These are phyloP conservation scores for Trilocha varians DNA, from an alignment of 2,888 invertebrate species.

Conservation along the genomic window DNA sequence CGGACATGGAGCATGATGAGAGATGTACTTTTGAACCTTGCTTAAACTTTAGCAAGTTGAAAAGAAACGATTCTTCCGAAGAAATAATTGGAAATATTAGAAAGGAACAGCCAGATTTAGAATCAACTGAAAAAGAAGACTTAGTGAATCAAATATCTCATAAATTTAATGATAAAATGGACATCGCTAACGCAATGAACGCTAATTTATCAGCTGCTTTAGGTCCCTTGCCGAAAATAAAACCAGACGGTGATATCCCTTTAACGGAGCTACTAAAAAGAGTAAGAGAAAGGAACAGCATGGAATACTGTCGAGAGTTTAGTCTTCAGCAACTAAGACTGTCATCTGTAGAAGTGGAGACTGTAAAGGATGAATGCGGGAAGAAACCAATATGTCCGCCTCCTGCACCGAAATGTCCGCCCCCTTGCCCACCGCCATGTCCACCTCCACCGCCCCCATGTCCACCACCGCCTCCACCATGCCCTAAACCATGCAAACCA, in stretches of 20 bases:
- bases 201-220: slow-evolving; percentile 3
- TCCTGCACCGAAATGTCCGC: slow-evolving; percentile 17
- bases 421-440: slow-evolving; percentile 9
- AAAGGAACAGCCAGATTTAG: neutral
- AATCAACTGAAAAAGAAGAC: neutral
- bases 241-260: slow-evolving; percentile 16
- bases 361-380: slow-evolving; percentile 18
- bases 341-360: slow-evolving; percentile 12
- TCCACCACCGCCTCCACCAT: slow-evolving; percentile 13
- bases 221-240: slow-evolving; percentile 14
- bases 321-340: slow-evolving; percentile 7
- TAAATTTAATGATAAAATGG: neutral
- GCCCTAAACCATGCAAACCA: slow-evolving; percentile 19
- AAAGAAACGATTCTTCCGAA: neutral
- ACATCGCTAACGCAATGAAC: neutral
- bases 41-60: neutral
- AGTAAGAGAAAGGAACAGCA: slow-evolving; percentile 30
- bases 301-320: slow-evolving; percentile 17
- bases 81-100: too few relatives aligned
- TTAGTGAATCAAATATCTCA: neutral
- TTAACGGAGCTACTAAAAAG: slow-evolving; percentile 36
- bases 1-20: neutral
- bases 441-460: slow-evolving; percentile 14
- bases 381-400: slow-evolving; percentile 20
- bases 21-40: neutral